phyloP scores from a whole-genome alignment of 2,888 invertebrate species.

The Lasioglossum calceatum region DNA sequence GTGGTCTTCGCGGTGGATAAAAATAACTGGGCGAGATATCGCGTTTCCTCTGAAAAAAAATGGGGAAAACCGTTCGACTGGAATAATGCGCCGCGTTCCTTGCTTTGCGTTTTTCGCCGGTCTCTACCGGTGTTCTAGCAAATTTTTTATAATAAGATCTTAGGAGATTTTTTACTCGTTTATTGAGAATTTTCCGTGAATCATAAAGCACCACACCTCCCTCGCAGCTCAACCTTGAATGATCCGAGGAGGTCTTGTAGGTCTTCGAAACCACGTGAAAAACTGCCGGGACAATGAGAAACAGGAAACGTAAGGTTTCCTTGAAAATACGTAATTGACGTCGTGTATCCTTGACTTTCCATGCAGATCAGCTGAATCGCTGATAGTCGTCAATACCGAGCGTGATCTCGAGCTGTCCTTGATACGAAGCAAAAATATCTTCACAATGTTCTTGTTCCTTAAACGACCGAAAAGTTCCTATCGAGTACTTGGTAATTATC shows the following conservation, averaged over 20 bases:
- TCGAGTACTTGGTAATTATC: neutral
- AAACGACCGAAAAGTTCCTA: neutral
- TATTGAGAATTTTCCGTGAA: neutral
- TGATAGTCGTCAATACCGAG: neutral
- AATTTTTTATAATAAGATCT: neutral
- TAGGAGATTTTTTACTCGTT: too few relatives aligned
- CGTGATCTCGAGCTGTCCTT: neutral
- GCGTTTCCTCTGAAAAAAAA: neutral
- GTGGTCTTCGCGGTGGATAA: neutral
- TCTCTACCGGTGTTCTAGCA: neutral
- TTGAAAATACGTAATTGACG: neutral
- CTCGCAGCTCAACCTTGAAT: neutral
- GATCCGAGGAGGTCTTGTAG: neutral
- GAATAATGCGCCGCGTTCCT: too few relatives aligned
- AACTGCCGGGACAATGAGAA: neutral
- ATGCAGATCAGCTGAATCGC: neutral
- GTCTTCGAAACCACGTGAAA: constrained; percentile 3
- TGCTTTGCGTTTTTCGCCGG: too few relatives aligned
- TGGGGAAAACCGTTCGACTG: neutral
- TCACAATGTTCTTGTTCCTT: neutral
- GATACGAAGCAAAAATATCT: neutral
- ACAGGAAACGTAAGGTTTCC: constrained; percentile 13
- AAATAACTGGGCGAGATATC: constrained; percentile 13
- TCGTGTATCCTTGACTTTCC: neutral
- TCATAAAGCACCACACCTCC: neutral